phyloP scores from a whole-genome alignment of 2,113 vertebrate species.

The Embiotoca jacksoni region DNA sequence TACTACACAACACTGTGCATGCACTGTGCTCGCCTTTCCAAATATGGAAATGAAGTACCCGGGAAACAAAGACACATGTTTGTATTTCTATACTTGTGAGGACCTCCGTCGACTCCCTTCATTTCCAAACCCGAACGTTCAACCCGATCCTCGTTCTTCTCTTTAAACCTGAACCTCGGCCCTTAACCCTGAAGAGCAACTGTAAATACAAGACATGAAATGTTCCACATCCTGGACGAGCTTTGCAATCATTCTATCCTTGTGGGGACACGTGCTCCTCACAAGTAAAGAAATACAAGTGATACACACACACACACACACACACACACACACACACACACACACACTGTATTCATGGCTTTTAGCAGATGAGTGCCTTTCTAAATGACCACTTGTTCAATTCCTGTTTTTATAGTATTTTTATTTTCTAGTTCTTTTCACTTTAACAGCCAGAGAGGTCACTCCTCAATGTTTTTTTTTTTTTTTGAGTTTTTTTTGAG shows the following conservation, averaged over 20 bases:
- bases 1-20: constrained; percentile 94
- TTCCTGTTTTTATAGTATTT: constrained; percentile 74
- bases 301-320: constrained; percentile 75
- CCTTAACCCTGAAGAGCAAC: constrained; percentile 57
- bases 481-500: constrained; percentile 18
- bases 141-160: constrained; percentile 28
- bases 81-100: constrained; percentile 71
- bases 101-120: constrained; percentile 38
- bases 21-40: constrained; percentile 93
- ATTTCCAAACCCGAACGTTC: constrained; percentile 36
- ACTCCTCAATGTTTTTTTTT: constrained; percentile 43
- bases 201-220: constrained; percentile 41
- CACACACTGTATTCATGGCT: constrained; percentile 84
- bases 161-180: constrained; percentile 52
- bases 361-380: constrained; percentile 98
- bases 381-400: constrained; percentile 91
- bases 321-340: constrained; percentile 81
- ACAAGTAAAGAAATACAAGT: constrained; percentile 65
- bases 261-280: constrained; percentile 41
- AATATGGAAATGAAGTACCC: constrained; percentile 75
- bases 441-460: constrained; percentile 57
- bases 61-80: constrained; percentile 84
- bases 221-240: constrained; percentile 34
- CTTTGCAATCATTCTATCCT: constrained; percentile 18
- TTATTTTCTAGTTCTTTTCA: constrained; percentile 59